These are phyloP conservation scores for Maconellicoccus hirsutus DNA, from an alignment of 1,140 invertebrate genomes.

Conservation along the genomic window DNA sequence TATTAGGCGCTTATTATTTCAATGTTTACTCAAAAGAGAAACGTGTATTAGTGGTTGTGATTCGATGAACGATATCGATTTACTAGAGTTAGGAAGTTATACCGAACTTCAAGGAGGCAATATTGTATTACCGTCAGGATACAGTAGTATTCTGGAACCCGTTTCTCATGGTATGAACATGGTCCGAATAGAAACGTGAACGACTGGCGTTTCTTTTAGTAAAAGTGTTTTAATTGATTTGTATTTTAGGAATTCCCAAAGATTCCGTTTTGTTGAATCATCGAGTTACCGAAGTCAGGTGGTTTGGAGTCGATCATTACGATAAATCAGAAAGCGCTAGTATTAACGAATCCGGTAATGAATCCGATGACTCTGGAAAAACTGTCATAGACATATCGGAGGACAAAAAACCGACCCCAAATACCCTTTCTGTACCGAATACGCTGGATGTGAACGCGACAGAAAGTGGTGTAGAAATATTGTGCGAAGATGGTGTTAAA, in stretches of 20 bases:
- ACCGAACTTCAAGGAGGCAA: constrained; percentile 90
- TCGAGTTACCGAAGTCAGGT: constrained; percentile 61
- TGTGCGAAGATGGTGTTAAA: constrained; percentile 58
- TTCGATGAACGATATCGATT: constrained; percentile 77
- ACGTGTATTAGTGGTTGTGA: constrained; percentile 91
- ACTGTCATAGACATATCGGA: constrained; percentile 47
- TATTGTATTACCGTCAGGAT: constrained; percentile 76
- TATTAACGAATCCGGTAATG: constrained; percentile 38
- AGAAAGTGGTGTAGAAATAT: constrained; percentile 30
- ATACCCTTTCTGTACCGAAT: constrained; percentile 30
- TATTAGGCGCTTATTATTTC: constrained; percentile 69
- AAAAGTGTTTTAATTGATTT: constrained; percentile 36
- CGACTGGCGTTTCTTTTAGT: no score
- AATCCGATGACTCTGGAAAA: constrained; percentile 61
- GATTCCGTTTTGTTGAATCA: constrained; percentile 54
- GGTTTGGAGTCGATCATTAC: constrained; percentile 38
- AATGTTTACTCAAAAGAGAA: constrained; percentile 81
- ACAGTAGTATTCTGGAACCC: constrained; percentile 74
- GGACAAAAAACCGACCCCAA: constrained; percentile 28
- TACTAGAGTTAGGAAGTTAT: constrained; percentile 77
- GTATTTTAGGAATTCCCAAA: constrained; percentile 45
- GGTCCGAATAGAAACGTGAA: neutral
- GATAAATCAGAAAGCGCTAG: constrained; percentile 33
- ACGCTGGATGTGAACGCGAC: constrained; percentile 20
- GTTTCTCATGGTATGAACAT: constrained; percentile 37